phyloP scores from a whole-genome alignment of 2,113 vertebrate species.

The Rhynchopsitta pachyrhyncha region DNA sequence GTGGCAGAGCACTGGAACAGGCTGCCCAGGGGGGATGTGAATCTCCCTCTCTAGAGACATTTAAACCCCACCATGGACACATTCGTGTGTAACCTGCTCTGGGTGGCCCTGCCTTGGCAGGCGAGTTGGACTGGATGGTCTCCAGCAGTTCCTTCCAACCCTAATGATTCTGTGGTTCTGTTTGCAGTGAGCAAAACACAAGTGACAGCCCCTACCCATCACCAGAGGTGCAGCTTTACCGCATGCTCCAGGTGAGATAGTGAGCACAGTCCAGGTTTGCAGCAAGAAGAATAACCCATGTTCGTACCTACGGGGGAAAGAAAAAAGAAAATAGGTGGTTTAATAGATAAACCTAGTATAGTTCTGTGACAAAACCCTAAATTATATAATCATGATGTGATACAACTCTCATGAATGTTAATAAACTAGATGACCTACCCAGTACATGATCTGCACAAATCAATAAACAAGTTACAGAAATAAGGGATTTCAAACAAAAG shows the following conservation, averaged over 20 bases:
- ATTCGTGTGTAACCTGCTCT: neutral
- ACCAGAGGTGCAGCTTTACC: neutral
- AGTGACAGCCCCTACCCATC: rapidly evolving
- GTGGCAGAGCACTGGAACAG: neutral
- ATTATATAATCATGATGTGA: neutral
- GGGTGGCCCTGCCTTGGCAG: neutral
- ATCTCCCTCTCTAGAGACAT: neutral
- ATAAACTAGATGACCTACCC: neutral
- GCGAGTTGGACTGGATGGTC: neutral
- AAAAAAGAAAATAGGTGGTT: neutral
- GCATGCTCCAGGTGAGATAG: rapidly evolving
- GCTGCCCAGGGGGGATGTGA: neutral
- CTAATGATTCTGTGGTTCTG: neutral
- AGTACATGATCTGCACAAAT: neutral
- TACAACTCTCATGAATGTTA: neutral
- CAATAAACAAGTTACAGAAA: neutral
- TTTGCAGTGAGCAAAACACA: neutral
- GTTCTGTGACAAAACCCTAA: neutral
- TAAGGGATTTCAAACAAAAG: neutral
- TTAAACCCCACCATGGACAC: neutral
- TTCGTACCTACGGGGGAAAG: neutral
- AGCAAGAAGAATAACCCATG: neutral
- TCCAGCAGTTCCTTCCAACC: neutral
- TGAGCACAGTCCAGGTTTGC: neutral
- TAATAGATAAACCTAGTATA: neutral